These are phyloP conservation scores for Protophormia terraenovae DNA, from an alignment of 2,888 invertebrate species.

Conservation along the genomic window DNA sequence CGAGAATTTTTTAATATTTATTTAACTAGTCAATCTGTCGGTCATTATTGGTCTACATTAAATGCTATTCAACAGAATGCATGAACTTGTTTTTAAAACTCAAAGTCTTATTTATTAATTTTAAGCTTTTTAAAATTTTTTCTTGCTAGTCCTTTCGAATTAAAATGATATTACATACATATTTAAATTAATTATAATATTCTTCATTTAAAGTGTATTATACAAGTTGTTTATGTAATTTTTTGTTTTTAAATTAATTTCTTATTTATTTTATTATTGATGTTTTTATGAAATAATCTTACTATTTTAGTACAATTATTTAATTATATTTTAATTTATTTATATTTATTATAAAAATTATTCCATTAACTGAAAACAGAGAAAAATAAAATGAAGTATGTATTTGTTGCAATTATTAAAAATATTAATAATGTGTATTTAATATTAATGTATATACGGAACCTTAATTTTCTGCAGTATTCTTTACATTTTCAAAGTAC, in stretches of 20 bases:
- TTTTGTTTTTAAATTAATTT: too few relatives aligned
- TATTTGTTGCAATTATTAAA: background rate
- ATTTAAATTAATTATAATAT: background rate
- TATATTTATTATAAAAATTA: background rate
- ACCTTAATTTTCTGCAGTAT: too few relatives aligned
- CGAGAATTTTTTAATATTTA: constrained; percentile 76
- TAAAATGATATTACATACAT: background rate
- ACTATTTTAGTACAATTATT: background rate
- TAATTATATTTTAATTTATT: background rate
- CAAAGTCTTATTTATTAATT: background rate
- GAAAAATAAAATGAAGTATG: background rate
- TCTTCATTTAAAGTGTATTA: background rate
- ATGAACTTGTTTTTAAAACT: constrained; percentile 4
- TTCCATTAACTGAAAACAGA: background rate
- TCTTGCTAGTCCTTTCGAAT: background rate
- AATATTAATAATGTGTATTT: background rate
- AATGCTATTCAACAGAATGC: background rate
- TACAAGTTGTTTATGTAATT: too few relatives aligned
- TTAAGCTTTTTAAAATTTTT: background rate
- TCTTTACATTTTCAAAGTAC: too few relatives aligned
- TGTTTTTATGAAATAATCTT: background rate
- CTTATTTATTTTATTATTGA: background rate
- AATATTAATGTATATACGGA: too few relatives aligned
- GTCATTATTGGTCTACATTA: background rate
- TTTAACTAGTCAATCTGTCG: background rate